phyloP scores from a whole-genome alignment of 2,888 invertebrate genomes.

The Hydrotaea diabolus region DNA sequence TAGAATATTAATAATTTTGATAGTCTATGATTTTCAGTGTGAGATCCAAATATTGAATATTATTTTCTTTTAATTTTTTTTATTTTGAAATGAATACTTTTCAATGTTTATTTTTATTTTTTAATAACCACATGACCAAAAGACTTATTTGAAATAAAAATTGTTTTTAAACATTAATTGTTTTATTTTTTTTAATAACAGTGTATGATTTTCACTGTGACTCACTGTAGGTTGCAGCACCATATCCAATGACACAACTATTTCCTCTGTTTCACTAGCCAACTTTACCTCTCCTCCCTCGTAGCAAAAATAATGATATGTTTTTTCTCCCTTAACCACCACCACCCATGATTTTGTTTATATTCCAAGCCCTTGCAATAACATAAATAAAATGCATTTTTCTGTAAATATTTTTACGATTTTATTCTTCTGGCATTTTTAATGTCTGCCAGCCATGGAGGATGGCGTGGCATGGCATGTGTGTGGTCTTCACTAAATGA shows the following conservation, averaged over 20 bases:
- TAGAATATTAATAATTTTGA: too few species aligned
- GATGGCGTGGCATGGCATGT: too few species aligned
- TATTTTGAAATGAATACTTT: neutral
- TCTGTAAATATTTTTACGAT: constrained; percentile 7
- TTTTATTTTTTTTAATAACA: neutral
- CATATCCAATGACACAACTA: too few species aligned
- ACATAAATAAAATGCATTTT: constrained; percentile 3
- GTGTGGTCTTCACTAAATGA: too few species aligned
- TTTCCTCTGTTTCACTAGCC: too few species aligned
- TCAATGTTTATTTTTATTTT: neutral
- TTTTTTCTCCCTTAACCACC: too few species aligned
- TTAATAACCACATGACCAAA: neutral
- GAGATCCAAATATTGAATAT: too few species aligned
- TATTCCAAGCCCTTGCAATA: neutral
- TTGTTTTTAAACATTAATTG: neutral
- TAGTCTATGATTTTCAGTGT: too few species aligned
- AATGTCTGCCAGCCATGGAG: neutral
- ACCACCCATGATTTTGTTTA: too few species aligned
- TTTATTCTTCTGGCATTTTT: neutral
- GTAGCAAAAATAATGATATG: too few species aligned
- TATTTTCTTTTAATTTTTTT: neutral
- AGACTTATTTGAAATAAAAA: neutral
- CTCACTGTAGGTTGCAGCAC: too few species aligned
- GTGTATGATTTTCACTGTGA: neutral
- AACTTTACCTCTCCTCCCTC: too few species aligned